A percentile compares a stretch with the other conserved stretches of the same genome.
Evolutionary conservation across 2,888 invertebrate species (phyloP).

Genomic region (Acanthosepion pharaonis): DNA sequence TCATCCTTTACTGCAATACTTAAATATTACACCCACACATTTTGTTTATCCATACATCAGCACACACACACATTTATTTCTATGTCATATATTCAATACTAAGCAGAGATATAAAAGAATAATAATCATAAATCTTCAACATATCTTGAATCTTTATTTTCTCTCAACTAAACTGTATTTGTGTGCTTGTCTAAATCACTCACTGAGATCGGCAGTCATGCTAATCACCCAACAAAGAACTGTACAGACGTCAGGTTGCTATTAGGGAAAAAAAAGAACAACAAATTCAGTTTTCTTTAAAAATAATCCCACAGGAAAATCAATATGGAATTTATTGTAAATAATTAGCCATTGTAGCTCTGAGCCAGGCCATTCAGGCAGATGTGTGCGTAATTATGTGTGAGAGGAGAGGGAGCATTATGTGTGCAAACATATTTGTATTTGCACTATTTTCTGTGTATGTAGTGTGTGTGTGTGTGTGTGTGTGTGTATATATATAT

Average conservation of each 20-base stretch:
- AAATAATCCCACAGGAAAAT: conserved; percentile 33
- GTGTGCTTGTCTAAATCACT: conserved; percentile 33
- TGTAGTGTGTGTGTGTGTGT: neutral
- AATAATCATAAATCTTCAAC: neutral
- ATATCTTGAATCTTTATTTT: neutral
- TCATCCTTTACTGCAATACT: neutral
- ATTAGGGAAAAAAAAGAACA: neutral
- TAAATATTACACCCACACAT: neutral
- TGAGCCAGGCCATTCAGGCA: neutral
- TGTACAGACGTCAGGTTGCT: neutral
- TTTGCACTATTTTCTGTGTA: neutral
- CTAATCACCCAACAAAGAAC: conserved; percentile 33
- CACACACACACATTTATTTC: neutral
- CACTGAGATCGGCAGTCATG: neutral
- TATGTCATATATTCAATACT: neutral
- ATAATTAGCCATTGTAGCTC: conserved; percentile 23
- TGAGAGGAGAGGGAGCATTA: neutral
- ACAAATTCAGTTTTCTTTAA: neutral
- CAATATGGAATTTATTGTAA: conserved; percentile 33
- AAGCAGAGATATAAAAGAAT: neutral
- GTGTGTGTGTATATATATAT: neutral
- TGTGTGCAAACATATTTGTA: neutral
- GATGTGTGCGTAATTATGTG: too few species aligned
- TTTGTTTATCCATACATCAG: neutral
- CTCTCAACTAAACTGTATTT: neutral